Percentiles rank a stretch among this genome's conserved stretches.
Conservation (phyloP, 2,888 invertebrate species). For the Smittia sp. region DNA sequence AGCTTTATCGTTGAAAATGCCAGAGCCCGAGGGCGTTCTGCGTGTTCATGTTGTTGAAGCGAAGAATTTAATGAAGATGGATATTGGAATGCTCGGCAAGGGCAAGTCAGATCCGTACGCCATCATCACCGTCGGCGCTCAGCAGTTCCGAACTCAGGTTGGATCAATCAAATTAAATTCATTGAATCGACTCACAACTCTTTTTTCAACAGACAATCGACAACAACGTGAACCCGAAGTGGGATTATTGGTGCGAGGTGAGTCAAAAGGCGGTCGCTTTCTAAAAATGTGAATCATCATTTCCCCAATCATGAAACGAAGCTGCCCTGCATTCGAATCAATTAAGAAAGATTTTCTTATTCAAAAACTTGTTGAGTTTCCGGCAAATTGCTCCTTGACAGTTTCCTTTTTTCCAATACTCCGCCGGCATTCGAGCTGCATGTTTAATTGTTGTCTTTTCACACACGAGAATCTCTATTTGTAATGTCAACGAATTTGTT, state of each 20-base stretch:
- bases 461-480: neutral
- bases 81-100: conserved; percentile 86
- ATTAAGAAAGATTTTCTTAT: no score
- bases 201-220: conserved; percentile 69
- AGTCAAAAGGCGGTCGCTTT: conserved; percentile 46
- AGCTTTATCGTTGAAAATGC: conserved; percentile 76
- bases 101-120: conserved; percentile 98
- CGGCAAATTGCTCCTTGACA: no score
- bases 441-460: neutral
- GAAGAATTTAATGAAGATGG: conserved; percentile 93
- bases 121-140: conserved; percentile 85
- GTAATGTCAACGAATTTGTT: neutral
- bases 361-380: no score
- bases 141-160: conserved; percentile 79
- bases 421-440: neutral
- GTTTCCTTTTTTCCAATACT: no score
- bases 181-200: neutral
- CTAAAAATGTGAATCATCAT: no score
- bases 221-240: conserved; percentile 90
- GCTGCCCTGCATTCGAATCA: no score
- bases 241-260: conserved; percentile 99
- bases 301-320: no score
- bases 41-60: conserved; percentile 93
- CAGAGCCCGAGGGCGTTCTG: conserved; percentile 94
- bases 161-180: neutral